Conservation (phyloP, 2,113 vertebrate genomes). For the Terrapene triunguis region DNA sequence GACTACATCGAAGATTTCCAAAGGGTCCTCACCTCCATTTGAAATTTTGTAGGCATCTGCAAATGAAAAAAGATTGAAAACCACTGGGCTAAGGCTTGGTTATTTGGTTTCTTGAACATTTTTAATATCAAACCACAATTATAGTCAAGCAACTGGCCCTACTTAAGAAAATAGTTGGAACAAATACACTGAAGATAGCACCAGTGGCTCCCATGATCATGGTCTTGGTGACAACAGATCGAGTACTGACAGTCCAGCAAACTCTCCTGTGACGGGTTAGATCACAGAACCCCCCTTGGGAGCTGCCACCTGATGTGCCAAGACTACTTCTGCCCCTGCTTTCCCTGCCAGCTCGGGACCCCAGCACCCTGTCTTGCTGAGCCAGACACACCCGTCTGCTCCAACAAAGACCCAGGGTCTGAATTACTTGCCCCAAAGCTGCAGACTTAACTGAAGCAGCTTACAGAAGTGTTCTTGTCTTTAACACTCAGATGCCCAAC, state of each 20-base stretch:
- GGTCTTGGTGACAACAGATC: not conserved
- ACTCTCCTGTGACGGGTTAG: not conserved
- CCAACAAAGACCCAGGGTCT: too few species aligned
- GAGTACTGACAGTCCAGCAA: not conserved
- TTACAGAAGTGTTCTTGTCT: too few species aligned
- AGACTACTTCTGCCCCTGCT: too few species aligned
- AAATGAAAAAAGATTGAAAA: not conserved
- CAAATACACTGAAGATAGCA: slow-evolving; percentile 47
- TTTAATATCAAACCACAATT: not conserved
- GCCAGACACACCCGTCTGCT: too few species aligned
- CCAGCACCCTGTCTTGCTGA: too few species aligned
- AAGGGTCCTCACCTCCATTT: not conserved
- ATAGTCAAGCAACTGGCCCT: not conserved
- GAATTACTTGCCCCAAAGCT: too few species aligned
- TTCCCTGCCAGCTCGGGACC: too few species aligned
- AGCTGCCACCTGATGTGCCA: too few species aligned
- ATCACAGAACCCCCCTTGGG: too few species aligned
- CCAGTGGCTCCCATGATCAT: slow-evolving; percentile 24
- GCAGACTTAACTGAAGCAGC: too few species aligned
- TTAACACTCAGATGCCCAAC: too few species aligned
- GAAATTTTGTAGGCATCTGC: not conserved
- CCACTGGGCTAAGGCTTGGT: not conserved
- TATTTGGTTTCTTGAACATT: not conserved
- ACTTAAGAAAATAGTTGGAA: not conserved
- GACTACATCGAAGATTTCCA: not conserved